Base-by-base conservation (phyloP, 1,140 invertebrate species). In the Sipha flava region DNA sequence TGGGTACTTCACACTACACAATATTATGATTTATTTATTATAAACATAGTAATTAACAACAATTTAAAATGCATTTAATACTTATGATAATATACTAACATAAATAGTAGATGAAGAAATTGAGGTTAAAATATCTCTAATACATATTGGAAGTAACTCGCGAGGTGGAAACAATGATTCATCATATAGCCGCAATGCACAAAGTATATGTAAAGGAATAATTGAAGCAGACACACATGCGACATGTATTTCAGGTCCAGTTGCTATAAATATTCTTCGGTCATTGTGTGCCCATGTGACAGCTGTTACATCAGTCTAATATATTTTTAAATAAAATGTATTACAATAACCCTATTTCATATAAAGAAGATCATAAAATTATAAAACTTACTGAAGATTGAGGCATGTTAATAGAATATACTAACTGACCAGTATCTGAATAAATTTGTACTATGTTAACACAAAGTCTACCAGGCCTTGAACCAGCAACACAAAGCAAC, bases 261-360 rank as follows among this genome's bases (percentile, higher is more conserved):
- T 96, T 16, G 96, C 95, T 37, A 98, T 89, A 85, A 98, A 98
- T 40, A 99, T 86, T 3, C 96, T 88, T 82, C 95, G 92, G 84
- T 98, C 97, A 85, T 97, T 97, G 87, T 99, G 97, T 40, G 96
- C 97, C 96, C 96, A 99, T 1, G 96, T 98, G 82, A 99, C 87
- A 6, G 96, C 95, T 45, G 94, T 95, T 47, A 98, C 93, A 6
- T 92, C 91, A 82, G 92, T 90, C 93, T 95, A 83, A 80, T 86
- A 86, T n/a, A n/a, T n/a, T n/a, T n/a, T 68, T 79, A 59, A 77
- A 34, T n/a, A 14, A 73, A 37, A 23, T 43, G 12, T 66, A 26
- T 49, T 29, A 29, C 45, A 4, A 70, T 29, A 43, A 40, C n/a
- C n/a, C 0, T 66, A 43, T 26, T 54, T 66, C 26, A 26, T 37